Evolutionary conservation across 2,888 invertebrate species (phyloP).

Genomic region (Agrochola lychnidis): DNA sequence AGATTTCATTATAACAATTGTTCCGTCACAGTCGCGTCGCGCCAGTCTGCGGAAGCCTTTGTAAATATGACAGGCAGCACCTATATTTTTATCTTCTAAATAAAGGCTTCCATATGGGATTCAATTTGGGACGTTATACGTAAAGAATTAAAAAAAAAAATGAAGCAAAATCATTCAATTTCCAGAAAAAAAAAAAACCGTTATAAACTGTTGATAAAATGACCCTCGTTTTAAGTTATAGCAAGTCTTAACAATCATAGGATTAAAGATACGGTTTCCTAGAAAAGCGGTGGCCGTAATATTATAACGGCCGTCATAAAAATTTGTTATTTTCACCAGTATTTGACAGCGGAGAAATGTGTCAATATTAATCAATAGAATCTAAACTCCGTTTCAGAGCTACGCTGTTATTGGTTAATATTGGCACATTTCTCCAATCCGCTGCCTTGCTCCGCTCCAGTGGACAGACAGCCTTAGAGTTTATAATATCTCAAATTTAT

Average conservation of each 20-base stretch:
- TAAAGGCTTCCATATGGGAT: neutral
- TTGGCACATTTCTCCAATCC: no score
- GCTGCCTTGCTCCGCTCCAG: no score
- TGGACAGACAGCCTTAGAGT: neutral
- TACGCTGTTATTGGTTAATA: no score
- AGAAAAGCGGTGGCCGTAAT: neutral
- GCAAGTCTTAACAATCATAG: neutral
- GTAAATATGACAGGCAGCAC: neutral
- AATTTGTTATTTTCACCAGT: neutral
- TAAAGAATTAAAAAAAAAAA: neutral
- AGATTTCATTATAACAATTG: neutral
- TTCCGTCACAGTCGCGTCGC: neutral
- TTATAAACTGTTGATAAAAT: slow-evolving; percentile 25
- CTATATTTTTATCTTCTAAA: neutral
- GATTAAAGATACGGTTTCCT: neutral
- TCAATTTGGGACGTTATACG: neutral
- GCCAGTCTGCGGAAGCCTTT: neutral
- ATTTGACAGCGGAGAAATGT: neutral
- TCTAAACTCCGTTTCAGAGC: no score
- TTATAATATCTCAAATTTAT: no score
- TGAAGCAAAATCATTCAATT: neutral
- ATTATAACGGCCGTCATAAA: neutral
- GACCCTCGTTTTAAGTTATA: neutral
- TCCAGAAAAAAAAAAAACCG: neutral
- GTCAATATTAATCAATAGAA: no score